These are phyloP conservation scores for Lapara coniferarum DNA, from an alignment of 2,888 invertebrate genomes.

Conservation along the genomic window DNA sequence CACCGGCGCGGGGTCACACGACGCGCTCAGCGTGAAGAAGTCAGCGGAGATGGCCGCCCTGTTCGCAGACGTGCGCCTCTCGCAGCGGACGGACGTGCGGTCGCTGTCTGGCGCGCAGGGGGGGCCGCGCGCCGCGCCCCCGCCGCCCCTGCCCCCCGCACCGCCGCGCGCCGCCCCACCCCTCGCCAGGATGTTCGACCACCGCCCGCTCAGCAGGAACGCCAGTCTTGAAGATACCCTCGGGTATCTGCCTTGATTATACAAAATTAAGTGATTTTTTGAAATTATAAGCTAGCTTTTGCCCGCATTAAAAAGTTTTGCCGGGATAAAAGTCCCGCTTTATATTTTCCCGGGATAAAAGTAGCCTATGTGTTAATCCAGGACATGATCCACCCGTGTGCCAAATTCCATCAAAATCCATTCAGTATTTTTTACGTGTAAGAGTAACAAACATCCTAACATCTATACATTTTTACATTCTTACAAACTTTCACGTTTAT, in stretches of 20 bases:
- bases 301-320: too few species aligned
- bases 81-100: constrained; percentile 87
- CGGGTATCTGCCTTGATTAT: constrained; percentile 84
- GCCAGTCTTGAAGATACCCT: constrained; percentile 85
- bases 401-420: too few species aligned
- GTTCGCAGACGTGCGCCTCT: constrained; percentile 89
- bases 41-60: constrained; percentile 94
- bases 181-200: constrained; percentile 67
- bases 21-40: constrained; percentile 93
- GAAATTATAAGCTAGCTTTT: not conserved
- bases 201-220: constrained; percentile 70
- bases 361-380: too few species aligned
- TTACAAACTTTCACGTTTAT: too few species aligned
- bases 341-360: too few species aligned
- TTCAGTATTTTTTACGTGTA: too few species aligned
- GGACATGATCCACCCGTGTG: too few species aligned
- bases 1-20: constrained; percentile 82
- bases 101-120: constrained; percentile 54
- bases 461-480: too few species aligned
- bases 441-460: too few species aligned
- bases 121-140: constrained; percentile 33
- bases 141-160: constrained; percentile 50
- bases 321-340: too few species aligned
- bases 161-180: constrained; percentile 50
- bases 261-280: not conserved